Conservation (phyloP, 2,888 invertebrate genomes). For the Drosophila testacea region DNA sequence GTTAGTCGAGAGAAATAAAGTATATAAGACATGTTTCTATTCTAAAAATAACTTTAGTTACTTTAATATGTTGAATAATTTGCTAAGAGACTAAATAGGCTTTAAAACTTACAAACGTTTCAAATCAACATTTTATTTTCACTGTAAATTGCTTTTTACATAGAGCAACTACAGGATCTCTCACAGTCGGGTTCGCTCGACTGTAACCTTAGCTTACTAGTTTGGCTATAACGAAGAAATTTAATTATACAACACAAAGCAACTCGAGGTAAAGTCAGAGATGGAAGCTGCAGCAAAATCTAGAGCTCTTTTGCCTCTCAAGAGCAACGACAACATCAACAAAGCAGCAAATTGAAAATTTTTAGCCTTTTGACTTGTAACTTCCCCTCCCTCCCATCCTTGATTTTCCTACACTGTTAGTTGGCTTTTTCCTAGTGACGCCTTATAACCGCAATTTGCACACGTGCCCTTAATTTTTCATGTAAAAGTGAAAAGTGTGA, state of each 20-base stretch:
- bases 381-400: not conserved
- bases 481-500: constrained; percentile 52
- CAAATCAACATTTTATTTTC: not conserved
- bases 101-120: too few species aligned
- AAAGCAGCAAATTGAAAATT: constrained; percentile 54
- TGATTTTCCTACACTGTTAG: not conserved
- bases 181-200: too few species aligned
- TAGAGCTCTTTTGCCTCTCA: not conserved
- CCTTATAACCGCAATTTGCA: constrained; percentile 70
- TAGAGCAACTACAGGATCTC: too few species aligned
- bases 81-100: too few species aligned
- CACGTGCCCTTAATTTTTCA: constrained; percentile 63
- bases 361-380: constrained; percentile 51
- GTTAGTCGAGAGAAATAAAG: too few species aligned
- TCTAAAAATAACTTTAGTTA: too few species aligned
- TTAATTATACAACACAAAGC: constrained; percentile 78
- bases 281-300: not conserved
- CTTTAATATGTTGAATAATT: too few species aligned
- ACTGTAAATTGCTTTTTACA: too few species aligned
- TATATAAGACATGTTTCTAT: too few species aligned
- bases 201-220: not conserved
- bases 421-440: constrained; percentile 11
- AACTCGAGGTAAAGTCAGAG: constrained; percentile 16
- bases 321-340: constrained; percentile 55
- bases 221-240: constrained; percentile 75